These are phyloP conservation scores for Artemia sinica DNA, from an alignment of 2,888 invertebrate species.

Conservation along the genomic window DNA sequence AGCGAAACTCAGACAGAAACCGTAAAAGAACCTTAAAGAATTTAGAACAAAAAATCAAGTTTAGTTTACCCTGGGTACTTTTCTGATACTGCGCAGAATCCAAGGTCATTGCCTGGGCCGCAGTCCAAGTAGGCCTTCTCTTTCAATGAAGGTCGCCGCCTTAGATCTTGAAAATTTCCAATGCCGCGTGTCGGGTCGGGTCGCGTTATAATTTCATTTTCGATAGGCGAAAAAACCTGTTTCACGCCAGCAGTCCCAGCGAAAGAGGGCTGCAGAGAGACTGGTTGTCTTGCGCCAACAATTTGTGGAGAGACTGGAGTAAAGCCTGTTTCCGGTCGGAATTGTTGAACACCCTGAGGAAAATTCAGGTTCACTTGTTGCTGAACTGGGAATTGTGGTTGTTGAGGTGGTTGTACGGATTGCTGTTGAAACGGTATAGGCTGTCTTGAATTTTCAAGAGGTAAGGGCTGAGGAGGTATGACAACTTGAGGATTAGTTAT, in stretches of 20 bases:
- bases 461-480: not conserved
- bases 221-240: not conserved
- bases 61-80: slow-evolving; percentile 22
- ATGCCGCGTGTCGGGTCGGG: not conserved
- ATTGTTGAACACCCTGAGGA: not conserved
- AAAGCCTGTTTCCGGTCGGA: not conserved
- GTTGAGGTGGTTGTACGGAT: not conserved
- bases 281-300: too few relatives aligned
- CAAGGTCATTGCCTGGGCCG: slow-evolving; percentile 21
- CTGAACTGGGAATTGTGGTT: not conserved
- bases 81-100: slow-evolving; percentile 20
- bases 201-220: slow-evolving; percentile 1
- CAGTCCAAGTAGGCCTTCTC: slow-evolving; percentile 19
- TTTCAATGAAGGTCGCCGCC: not conserved
- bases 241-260: not conserved
- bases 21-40: too few relatives aligned
- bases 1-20: too few relatives aligned
- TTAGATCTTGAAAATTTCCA: not conserved
- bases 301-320: not conserved
- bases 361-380: not conserved
- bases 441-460: slow-evolving; percentile 2
- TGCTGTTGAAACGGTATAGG: not conserved
- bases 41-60: too few relatives aligned
- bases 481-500: not conserved
- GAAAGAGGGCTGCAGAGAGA: not conserved